Base-by-base conservation (phyloP, 2,797 vertebrate genomes). In the Syndactyla subalaris region DNA sequence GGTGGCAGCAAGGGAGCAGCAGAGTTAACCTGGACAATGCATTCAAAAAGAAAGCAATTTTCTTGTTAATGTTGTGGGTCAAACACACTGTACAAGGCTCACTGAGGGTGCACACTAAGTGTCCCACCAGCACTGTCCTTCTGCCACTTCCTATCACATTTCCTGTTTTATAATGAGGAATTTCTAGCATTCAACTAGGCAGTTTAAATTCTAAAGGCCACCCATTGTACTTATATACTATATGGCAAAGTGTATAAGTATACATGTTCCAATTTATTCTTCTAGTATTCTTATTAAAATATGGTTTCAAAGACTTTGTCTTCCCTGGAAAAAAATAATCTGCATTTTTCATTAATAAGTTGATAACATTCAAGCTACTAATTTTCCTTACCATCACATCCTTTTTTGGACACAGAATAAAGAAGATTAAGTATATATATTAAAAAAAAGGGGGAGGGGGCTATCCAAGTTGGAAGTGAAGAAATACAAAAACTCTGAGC, bases 331-430 rank as follows among this genome's bases (percentile, higher is more conserved):
- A 46, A 23, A 59, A 61, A 51, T 39, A 46, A 43, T 1, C 14
- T 24, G 14, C 10, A 52, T 74, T 80, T 92, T 78, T 83, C 49
- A 86, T 70, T 43, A 86, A 48, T 24, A 94, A 82, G 38, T 55
- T 75, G 30, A 57, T 85, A 70, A 73, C 46, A 76, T 72, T 63
- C 38, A 73, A 84, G 21, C 48, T 88, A 52, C 88, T 93, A 57
- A 51, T 91, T 95, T 73, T 79, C 54, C 58, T 83, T 81, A 76
- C 68, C 30, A 61, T 90, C 79, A 63, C 70, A 61, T 83, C 62
- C 46, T 14, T 70, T 90, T 88, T 70, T 89, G 88, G 88, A 88
- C 38, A 73, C 14, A 54, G 65, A 90, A 95, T 61, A 95, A 83
- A 94, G 46, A 32, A 70, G 19, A 77, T 11, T 17, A 46, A 66